Conservation (phyloP, 2,797 vertebrate genomes). For the Urocyon cinereoargenteus region DNA sequence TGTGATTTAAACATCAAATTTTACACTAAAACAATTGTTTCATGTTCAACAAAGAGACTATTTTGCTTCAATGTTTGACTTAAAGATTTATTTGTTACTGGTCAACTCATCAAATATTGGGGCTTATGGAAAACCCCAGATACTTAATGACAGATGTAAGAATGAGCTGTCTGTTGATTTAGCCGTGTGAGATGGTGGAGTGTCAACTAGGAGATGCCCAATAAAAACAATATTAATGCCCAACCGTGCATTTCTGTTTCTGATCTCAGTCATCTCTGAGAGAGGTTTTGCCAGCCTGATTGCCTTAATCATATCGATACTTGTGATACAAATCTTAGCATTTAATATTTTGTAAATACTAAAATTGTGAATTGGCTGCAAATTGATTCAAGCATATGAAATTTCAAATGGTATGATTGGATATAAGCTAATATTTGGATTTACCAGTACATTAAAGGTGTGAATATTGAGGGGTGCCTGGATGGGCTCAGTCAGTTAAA, state of each 20-base stretch:
- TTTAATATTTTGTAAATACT: slow-evolving; percentile 26
- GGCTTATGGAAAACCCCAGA: slow-evolving; percentile 20
- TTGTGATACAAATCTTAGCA: background rate
- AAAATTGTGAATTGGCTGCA: slow-evolving; percentile 24
- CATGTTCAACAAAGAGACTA: background rate
- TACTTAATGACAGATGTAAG: background rate
- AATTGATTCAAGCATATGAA: slow-evolving; percentile 3
- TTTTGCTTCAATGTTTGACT: background rate
- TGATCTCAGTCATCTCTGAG: background rate
- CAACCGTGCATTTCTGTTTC: background rate
- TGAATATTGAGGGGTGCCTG: no score
- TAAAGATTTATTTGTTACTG: slow-evolving; percentile 11
- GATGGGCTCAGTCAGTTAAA: no score
- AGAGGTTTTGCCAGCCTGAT: background rate
- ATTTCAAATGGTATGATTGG: background rate
- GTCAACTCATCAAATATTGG: background rate
- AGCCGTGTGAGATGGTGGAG: background rate
- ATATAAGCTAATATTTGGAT: background rate
- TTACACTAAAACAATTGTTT: slow-evolving; percentile 7
- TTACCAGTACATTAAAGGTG: background rate
- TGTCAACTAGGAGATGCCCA: background rate
- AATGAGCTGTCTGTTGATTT: slow-evolving; percentile 14
- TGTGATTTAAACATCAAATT: slow-evolving; percentile 18
- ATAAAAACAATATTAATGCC: slow-evolving; percentile 18
- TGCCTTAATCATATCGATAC: background rate